Percentiles rank a stretch among this genome's conserved stretches.
Evolutionary conservation across 2,113 vertebrate species (phyloP).

Genomic region (Microtus richardsoni): DNA sequence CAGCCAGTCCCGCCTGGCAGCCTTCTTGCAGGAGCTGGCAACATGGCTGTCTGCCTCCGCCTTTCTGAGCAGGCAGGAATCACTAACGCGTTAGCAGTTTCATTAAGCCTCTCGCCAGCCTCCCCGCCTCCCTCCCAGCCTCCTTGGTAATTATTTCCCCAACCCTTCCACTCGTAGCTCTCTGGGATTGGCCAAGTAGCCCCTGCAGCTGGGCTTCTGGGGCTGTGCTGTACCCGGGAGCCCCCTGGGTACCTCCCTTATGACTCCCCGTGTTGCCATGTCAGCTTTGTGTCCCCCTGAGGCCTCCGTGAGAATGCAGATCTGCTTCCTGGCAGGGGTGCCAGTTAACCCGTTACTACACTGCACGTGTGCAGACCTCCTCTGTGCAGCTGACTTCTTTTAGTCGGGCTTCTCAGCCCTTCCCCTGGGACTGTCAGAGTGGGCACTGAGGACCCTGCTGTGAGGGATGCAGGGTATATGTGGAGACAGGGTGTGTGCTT

Average conservation of each 20-base stretch:
- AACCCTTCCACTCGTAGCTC: conserved; percentile 72
- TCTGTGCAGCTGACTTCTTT: neutral
- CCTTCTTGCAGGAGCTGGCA: conserved; percentile 75
- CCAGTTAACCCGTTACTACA: conserved; percentile 68
- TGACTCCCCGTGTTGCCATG: conserved; percentile 35
- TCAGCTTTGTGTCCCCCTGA: conserved; percentile 81
- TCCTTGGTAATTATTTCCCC: conserved; percentile 82
- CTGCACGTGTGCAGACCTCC: neutral
- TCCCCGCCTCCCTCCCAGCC: conserved; percentile 76
- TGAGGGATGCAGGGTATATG: neutral
- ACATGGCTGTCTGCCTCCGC: conserved; percentile 83
- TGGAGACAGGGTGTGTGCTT: neutral
- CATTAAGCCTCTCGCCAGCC: conserved; percentile 80
- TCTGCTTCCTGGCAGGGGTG: conserved; percentile 74
- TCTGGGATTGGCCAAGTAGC: conserved; percentile 50
- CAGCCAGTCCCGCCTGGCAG: conserved; percentile 79
- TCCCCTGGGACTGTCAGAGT: neutral
- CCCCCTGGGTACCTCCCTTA: conserved; percentile 51
- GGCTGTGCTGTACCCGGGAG: conserved; percentile 27
- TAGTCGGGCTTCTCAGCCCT: neutral
- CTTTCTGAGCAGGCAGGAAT: conserved; percentile 79
- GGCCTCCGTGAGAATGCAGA: conserved; percentile 80
- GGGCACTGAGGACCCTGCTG: neutral
- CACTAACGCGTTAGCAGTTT: conserved; percentile 80
- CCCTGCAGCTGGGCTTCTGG: conserved; percentile 58